Percentiles rank a stretch among this genome's conserved stretches.
Evolutionary conservation across 2,797 vertebrate species (phyloP).

Genomic region (Euthynnus affinis): DNA sequence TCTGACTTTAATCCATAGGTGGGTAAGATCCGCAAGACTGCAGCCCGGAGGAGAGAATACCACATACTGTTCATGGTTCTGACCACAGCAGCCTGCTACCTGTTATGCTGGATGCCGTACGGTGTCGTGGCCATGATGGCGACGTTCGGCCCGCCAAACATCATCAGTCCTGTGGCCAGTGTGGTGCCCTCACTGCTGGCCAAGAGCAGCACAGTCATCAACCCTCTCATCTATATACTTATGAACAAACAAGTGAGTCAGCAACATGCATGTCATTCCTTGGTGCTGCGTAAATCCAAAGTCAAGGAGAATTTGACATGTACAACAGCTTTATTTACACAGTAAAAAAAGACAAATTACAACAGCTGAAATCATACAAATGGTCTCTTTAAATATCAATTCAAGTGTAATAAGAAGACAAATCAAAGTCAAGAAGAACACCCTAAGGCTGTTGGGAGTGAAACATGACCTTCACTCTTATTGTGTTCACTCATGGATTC

Average conservation of each 20-base stretch:
- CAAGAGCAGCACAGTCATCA: slow-evolving; percentile 92
- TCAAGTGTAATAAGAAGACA: slow-evolving; percentile 77
- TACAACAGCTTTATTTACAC: slow-evolving; percentile 86
- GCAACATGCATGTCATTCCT: neutral
- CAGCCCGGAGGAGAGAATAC: slow-evolving; percentile 88
- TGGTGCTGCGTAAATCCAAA: neutral
- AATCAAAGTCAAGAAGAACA: slow-evolving; percentile 67
- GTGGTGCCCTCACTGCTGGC: slow-evolving; percentile 89
- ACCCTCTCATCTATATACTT: slow-evolving; percentile 91
- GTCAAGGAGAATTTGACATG: slow-evolving; percentile 39
- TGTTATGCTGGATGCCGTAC: slow-evolving; percentile 91
- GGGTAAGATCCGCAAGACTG: slow-evolving; percentile 87
- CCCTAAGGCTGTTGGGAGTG: slow-evolving; percentile 75
- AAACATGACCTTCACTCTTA: slow-evolving; percentile 61
- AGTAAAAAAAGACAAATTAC: slow-evolving; percentile 79
- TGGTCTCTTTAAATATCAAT: slow-evolving; percentile 77
- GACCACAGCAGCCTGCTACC: slow-evolving; percentile 87
- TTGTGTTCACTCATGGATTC: slow-evolving; percentile 44
- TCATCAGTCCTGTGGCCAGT: slow-evolving; percentile 87
- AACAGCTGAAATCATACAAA: slow-evolving; percentile 79
- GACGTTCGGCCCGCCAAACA: slow-evolving; percentile 87
- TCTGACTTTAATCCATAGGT: slow-evolving; percentile 74
- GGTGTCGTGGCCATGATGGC: slow-evolving; percentile 90
- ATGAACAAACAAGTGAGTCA: slow-evolving; percentile 91
- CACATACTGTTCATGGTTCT: slow-evolving; percentile 90